These are phyloP conservation scores for Tenthredo notha DNA, from an alignment of 2,888 invertebrate genomes.

Conservation along the genomic window DNA sequence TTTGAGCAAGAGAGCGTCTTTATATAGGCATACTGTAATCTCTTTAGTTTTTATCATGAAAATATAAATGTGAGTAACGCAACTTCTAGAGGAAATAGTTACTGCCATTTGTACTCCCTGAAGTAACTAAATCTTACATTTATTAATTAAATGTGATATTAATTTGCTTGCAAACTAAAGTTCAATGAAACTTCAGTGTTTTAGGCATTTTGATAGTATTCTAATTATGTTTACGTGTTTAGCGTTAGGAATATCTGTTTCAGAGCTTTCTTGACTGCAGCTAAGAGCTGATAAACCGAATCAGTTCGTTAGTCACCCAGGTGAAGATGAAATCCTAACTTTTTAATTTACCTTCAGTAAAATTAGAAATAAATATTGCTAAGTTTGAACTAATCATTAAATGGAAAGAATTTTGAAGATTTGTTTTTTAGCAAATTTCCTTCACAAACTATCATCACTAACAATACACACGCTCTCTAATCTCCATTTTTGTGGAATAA, in stretches of 20 bases:
- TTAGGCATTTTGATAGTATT: constrained; percentile 30
- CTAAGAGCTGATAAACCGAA: neutral
- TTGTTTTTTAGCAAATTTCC: constrained; percentile 32
- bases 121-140: neutral
- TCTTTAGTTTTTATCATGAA: neutral
- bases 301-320: neutral
- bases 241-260: neutral
- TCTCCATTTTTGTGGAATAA: constrained; percentile 73
- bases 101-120: neutral
- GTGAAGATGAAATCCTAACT: neutral
- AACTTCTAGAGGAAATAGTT: neutral
- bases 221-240: constrained; percentile 25
- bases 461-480: constrained; percentile 75
- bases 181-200: neutral
- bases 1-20: constrained; percentile 12
- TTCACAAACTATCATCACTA: constrained; percentile 61
- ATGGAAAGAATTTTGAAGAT: constrained; percentile 16
- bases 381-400: constrained; percentile 44
- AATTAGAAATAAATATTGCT: constrained; percentile 40
- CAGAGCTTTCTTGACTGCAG: neutral
- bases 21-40: neutral
- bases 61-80: neutral
- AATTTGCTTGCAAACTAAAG: neutral
- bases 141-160: neutral
- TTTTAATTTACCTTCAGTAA: neutral